These are phyloP conservation scores for Pandemis corylana DNA, from an alignment of 2,888 invertebrate species.

Conservation along the genomic window DNA sequence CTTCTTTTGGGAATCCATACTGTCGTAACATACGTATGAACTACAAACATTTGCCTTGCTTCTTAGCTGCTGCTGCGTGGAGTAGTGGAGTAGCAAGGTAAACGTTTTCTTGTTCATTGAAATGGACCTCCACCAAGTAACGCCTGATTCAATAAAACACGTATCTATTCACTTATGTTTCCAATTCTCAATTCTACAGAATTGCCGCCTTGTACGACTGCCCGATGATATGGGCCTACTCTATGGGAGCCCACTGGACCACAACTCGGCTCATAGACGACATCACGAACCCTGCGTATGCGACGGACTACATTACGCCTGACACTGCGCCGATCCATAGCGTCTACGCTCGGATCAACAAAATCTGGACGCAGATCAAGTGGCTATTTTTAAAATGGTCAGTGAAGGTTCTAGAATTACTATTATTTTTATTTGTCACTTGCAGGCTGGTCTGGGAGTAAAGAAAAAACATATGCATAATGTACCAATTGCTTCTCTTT, in stretches of 20 bases:
- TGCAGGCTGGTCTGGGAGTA: neutral
- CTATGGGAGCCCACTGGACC: constrained; percentile 59
- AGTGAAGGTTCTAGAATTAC: constrained; percentile 19
- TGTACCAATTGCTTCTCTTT: no score
- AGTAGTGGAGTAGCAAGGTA: no score
- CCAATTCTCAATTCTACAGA: constrained; percentile 43
- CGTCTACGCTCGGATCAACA: constrained; percentile 47
- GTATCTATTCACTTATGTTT: neutral
- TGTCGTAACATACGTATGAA: no score
- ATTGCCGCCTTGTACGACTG: constrained; percentile 57
- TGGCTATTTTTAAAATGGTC: constrained; percentile 51
- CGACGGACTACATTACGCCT: constrained; percentile 49
- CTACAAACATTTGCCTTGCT: no score
- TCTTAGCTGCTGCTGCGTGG: no score
- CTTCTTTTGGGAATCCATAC: no score
- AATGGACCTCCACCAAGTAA: no score
- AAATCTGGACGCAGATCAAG: constrained; percentile 51
- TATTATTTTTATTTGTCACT: no score
- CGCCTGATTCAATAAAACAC: no score
- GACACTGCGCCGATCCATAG: constrained; percentile 53
- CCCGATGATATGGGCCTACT: constrained; percentile 60
- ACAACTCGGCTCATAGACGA: constrained; percentile 56
- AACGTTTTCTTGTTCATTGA: no score
- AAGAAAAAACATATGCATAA: no score
- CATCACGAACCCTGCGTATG: constrained; percentile 57